A percentile compares a stretch with the other conserved stretches of the same genome.
Evolutionary conservation across 2,113 vertebrate genomes (phyloP).

Genomic region (Bubalus kerabau): DNA sequence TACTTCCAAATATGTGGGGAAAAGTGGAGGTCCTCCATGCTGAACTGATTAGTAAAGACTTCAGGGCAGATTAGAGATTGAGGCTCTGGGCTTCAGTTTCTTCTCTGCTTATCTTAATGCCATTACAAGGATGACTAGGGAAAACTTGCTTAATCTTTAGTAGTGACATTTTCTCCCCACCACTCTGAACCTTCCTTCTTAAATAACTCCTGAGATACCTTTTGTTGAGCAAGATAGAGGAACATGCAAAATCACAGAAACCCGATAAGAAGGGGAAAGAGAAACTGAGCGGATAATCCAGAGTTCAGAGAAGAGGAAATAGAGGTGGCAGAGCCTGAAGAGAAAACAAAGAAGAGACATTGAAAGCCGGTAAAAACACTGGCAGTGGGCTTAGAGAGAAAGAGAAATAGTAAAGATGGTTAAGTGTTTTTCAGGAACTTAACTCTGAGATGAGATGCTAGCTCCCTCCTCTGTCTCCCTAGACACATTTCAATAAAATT

Average conservation of each 20-base stretch:
- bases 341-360: not conserved
- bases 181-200: not conserved
- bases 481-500: not conserved
- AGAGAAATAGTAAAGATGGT: not conserved
- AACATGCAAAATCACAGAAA: not conserved
- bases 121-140: not conserved
- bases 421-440: not conserved
- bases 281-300: not conserved
- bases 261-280: not conserved
- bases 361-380: not conserved
- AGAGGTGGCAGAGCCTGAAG: not conserved
- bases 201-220: not conserved
- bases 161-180: not conserved
- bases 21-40: not conserved
- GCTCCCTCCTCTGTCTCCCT: not conserved
- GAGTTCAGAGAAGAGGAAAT: not conserved
- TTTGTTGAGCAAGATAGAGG: not conserved
- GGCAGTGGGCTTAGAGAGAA: not conserved
- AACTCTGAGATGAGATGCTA: not conserved
- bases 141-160: not conserved
- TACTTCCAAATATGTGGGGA: not conserved
- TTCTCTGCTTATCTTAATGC: not conserved
- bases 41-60: not conserved
- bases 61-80: not conserved
- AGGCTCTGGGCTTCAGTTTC: not conserved